Evolutionary conservation across 2,888 invertebrate genomes (phyloP), one percentile per base, ranked within the genome.

Genomic region (Drosophila anomalata): DNA sequence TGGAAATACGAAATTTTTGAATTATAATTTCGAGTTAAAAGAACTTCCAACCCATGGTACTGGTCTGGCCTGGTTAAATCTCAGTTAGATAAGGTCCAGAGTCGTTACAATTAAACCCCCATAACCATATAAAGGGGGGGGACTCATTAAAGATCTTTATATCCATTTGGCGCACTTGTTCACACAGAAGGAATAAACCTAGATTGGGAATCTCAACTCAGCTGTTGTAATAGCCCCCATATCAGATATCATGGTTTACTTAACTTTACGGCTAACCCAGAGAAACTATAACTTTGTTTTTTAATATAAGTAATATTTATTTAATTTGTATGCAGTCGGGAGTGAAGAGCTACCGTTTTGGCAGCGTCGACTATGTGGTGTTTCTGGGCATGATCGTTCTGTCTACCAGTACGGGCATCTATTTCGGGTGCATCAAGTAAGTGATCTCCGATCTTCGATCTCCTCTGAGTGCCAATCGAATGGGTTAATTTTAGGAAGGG

Each of bases 331-430:
- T 5, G 22, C 44, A 66, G 66, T 55, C 73, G 22, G 68, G 36
- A 36, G 7, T 33, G 44, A 65, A 76, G 1, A 70, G 46, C 67
- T 88, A 73, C 63, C 68, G 87, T 52, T 92, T 92, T 55, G 88
- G 89, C 56, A 76, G 88, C 24, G 89, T 92, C 24, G 95, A 95
- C 90, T 97, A 96, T 91, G 92, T 94, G 41, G 95, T 95, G 39
- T 96, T 97, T 87, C 93, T 93, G 6, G 87, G 94, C 5, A 94
- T 96, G 93, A 93, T 96, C 75, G 81, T 93, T 5, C 87, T 95
- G 3, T 97, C 96, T 0, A 95, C 96, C 12, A 92, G 93, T 2
- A 96, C 96, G n/a, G 97, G 97, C 1, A 88, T 97, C 50, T 97
- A 95, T 90, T 87, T 91, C 88, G 90, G 92, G 78, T 87, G 91